A percentile compares a stretch with the other conserved stretches of the same genome.
Evolutionary conservation across 2,113 vertebrate genomes (phyloP).

Genomic region (Oostethus manadensis): DNA sequence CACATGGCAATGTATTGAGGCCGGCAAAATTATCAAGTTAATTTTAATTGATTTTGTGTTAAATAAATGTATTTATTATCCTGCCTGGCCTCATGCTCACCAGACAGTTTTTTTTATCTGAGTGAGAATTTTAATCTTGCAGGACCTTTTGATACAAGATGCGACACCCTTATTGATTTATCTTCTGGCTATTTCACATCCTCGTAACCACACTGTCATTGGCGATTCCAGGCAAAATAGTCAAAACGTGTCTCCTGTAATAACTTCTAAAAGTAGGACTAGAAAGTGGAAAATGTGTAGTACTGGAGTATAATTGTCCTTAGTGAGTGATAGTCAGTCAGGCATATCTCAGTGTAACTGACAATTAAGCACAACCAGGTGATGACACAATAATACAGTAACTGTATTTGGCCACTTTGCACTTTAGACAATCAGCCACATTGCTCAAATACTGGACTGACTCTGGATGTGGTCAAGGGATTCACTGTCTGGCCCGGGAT

Average conservation of each 20-base stretch:
- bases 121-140: too few relatives aligned
- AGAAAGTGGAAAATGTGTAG: neutral
- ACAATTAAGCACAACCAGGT: slow-evolving; percentile 1
- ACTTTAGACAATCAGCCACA: neutral
- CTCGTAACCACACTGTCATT: too few relatives aligned
- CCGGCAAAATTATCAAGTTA: too few relatives aligned
- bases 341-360: neutral
- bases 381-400: neutral
- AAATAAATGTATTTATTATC: too few relatives aligned
- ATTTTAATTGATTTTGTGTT: too few relatives aligned
- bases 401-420: neutral
- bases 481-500: slow-evolving; percentile 13
- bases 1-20: too few relatives aligned
- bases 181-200: too few relatives aligned
- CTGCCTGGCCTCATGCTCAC: too few relatives aligned
- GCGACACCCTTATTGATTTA: too few relatives aligned
- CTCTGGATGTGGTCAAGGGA: slow-evolving; percentile 26
- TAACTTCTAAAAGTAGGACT: neutral
- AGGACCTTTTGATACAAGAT: too few relatives aligned
- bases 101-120: too few relatives aligned
- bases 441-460: slow-evolving; percentile 5
- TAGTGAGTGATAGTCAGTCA: neutral
- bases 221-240: neutral
- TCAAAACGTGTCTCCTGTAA: neutral
- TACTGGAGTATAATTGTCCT: neutral